These are phyloP conservation scores for Psilopogon haemacephalus DNA, from an alignment of 2,113 vertebrate genomes.

Conservation along the genomic window DNA sequence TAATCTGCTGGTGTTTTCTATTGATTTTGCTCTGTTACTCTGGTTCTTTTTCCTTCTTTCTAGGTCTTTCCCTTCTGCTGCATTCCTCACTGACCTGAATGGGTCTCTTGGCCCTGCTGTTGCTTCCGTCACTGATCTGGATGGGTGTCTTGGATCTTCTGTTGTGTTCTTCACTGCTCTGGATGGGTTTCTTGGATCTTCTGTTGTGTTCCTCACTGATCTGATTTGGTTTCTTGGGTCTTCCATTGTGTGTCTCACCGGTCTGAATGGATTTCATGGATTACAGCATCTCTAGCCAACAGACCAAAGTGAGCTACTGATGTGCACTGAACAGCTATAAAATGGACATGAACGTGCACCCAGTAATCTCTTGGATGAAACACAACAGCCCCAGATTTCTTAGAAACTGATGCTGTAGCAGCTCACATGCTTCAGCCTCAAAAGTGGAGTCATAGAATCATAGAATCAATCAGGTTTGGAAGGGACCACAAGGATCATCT, in stretches of 20 bases:
- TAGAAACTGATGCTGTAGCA: not conserved
- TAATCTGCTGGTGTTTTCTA: conserved; percentile 21
- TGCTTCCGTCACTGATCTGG: too few relatives aligned
- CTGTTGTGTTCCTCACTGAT: too few relatives aligned
- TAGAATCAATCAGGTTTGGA: too few relatives aligned
- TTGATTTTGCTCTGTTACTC: conserved; percentile 33
- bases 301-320: not conserved
- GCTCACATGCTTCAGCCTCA: not conserved
- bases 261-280: not conserved
- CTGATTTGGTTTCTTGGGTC: too few relatives aligned
- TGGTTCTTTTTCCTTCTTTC: not conserved
- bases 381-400: not conserved
- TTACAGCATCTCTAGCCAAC: not conserved
- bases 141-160: not conserved
- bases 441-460: not conserved
- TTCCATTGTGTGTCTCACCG: too few relatives aligned
- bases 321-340: not conserved
- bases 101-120: not conserved
- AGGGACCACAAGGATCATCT: too few relatives aligned
- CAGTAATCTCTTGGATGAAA: conserved; percentile 5
- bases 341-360: not conserved
- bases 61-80: not conserved
- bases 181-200: too few relatives aligned
- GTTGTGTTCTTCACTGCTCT: too few relatives aligned
- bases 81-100: not conserved